Percentiles rank a stretch among this genome's conserved stretches.
These are phyloP conservation scores for Campoletis sonorensis DNA, from an alignment of 1,140 invertebrate genomes.

Conservation along the genomic window DNA sequence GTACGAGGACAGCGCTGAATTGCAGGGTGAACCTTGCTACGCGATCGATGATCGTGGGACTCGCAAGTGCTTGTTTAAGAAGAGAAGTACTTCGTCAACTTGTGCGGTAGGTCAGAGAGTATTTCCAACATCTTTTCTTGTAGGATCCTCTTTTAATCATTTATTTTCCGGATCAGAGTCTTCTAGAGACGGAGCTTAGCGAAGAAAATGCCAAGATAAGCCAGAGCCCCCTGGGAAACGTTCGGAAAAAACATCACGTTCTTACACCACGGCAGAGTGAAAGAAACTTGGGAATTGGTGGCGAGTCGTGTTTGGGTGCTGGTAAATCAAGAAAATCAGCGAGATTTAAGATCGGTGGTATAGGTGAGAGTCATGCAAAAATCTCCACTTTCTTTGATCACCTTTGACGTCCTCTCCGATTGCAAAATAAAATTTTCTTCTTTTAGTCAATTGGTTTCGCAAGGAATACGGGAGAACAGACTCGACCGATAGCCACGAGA, in stretches of 20 bases:
- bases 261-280: slow-evolving; percentile 89
- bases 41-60: slow-evolving; percentile 83
- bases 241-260: slow-evolving; percentile 84
- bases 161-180: slow-evolving; percentile 79
- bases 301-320: slow-evolving; percentile 65
- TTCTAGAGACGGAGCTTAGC: slow-evolving; percentile 86
- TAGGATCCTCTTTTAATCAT: slow-evolving; percentile 22
- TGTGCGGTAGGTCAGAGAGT: slow-evolving; percentile 81
- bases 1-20: slow-evolving; percentile 80
- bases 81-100: slow-evolving; percentile 90
- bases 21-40: slow-evolving; percentile 78
- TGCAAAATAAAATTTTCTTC: slow-evolving; percentile 15
- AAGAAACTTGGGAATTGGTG: slow-evolving; percentile 79
- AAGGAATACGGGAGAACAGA: slow-evolving; percentile 77
- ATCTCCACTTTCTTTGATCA: neutral
- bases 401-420: too few relatives aligned
- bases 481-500: slow-evolving; percentile 78
- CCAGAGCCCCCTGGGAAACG: slow-evolving; percentile 86
- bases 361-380: slow-evolving; percentile 75
- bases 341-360: slow-evolving; percentile 79
- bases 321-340: slow-evolving; percentile 68
- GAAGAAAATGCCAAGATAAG: slow-evolving; percentile 84
- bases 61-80: slow-evolving; percentile 90
- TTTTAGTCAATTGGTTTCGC: slow-evolving; percentile 84
- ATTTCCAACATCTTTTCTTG: slow-evolving; percentile 27